phyloP scores from a whole-genome alignment of 2,888 invertebrate genomes.

The Hanleya hanleyi region DNA sequence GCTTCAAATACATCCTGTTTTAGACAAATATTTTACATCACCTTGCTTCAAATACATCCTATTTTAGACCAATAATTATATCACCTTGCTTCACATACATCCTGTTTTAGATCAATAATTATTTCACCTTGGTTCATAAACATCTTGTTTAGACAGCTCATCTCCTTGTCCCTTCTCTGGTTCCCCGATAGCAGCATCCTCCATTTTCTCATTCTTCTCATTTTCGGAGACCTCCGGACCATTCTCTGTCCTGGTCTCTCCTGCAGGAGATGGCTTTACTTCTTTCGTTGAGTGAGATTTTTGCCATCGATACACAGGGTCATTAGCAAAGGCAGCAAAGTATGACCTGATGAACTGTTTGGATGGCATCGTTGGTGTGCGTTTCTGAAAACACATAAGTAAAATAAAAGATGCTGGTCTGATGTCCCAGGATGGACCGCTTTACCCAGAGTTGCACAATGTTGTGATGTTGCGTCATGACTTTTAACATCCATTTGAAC shows the following conservation, averaged over 20 bases:
- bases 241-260: conserved; percentile 5
- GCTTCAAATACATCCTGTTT: too few species aligned
- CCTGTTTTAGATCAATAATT: too few species aligned
- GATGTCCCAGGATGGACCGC: too few species aligned
- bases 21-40: too few species aligned
- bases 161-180: conserved; percentile 1
- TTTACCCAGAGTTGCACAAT: too few species aligned
- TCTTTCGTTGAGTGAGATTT: neutral
- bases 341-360: conserved; percentile 90
- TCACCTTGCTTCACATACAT: too few species aligned
- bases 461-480: too few species aligned
- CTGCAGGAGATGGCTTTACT: neutral
- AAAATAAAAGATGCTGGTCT: too few species aligned
- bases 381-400: conserved; percentile 52
- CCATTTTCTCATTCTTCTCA: conserved; percentile 17
- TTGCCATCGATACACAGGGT: conserved; percentile 79
- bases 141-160: neutral
- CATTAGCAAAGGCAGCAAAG: conserved; percentile 89
- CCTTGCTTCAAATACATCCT: too few species aligned
- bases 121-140: neutral
- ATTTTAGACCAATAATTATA: too few species aligned
- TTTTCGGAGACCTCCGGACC: conserved; percentile 10
- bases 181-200: neutral
- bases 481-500: too few species aligned
- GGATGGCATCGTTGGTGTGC: conserved; percentile 85